Base-by-base conservation (phyloP, 2,888 invertebrate species). In the Drosophila kokeensis region DNA sequence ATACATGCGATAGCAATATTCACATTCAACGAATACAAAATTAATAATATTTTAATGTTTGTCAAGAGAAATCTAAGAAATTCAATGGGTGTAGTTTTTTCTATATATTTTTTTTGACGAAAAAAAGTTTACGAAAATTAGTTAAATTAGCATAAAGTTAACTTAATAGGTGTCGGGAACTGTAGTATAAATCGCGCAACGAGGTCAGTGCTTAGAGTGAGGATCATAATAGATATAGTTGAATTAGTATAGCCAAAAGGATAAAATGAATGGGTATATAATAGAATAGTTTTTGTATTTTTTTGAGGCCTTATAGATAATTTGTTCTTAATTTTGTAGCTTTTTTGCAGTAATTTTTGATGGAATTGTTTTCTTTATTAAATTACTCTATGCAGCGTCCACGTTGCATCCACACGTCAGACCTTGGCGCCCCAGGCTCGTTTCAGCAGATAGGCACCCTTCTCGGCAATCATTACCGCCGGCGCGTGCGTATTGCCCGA, bases 381-480 rank as follows among this genome's bases (percentile, higher is more conserved):
- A 90, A 92, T 91, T 92, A 91, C 91, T 92, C 92, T 92, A 92
- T 90, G 92, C 91, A 92, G 81, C 86, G 92, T 92, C 92, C 91
- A 91, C 76, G 92, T 90, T 87, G 91, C 92, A 81, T 92, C 92
- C 79, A 92, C 79, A 58, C 83, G 92, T 92, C 92, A 92, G 67
- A 91, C 91, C 75, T 92, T 91, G 73, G 92, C 93, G 29, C 93
- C 93, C 93, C 93, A 93, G 64, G 92, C 93, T 48, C 93, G 85
- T 61, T 92, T 92, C 60, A 93, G 86, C 74, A 92, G 83, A 54
- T 93, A 91, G 18, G 92, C 87, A 45, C 92, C 93, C 91, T 96
- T 97, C 91, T 97, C 97, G 4, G 96, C 97, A 82, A 97, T 96
- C 97, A 97, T 97, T 74, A 95, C 96, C 1, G 94, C 94, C 0